A percentile compares a stretch with the other conserved stretches of the same genome.
phyloP scores from a whole-genome alignment of 2,113 vertebrate species.

The Tursiops truncatus region DNA sequence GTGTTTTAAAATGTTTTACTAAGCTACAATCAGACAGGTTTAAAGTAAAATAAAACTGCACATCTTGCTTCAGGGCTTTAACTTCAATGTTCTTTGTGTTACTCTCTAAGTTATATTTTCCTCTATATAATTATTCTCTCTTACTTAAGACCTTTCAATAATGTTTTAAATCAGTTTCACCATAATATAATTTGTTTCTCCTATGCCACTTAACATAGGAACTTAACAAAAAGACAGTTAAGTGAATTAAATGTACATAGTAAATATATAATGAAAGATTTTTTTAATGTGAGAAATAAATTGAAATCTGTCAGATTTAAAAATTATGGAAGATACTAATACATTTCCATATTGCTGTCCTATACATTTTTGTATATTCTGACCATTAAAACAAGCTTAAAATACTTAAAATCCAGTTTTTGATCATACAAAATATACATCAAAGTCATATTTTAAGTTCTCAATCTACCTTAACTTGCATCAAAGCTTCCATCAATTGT shows the following conservation, averaged over 20 bases:
- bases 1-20: constrained; percentile 70
- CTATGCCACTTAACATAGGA: constrained; percentile 65
- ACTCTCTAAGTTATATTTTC: constrained; percentile 67
- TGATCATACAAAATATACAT: constrained; percentile 83
- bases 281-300: constrained; percentile 79
- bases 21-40: constrained; percentile 39
- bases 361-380: constrained; percentile 78
- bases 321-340: constrained; percentile 81
- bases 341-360: constrained; percentile 77
- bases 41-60: constrained; percentile 50
- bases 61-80: not conserved
- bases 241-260: constrained; percentile 68
- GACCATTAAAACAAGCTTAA: constrained; percentile 81
- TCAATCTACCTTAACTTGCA: constrained; percentile 83
- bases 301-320: constrained; percentile 75
- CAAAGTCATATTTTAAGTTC: constrained; percentile 77
- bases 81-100: constrained; percentile 5
- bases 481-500: constrained; percentile 77
- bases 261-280: constrained; percentile 77
- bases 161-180: constrained; percentile 59
- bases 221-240: constrained; percentile 70
- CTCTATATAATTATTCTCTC: constrained; percentile 62
- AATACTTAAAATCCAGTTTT: constrained; percentile 82
- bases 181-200: constrained; percentile 65
- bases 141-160: constrained; percentile 67